Evolutionary conservation across 1,140 invertebrate species (phyloP).

Genomic region (Papilio aristodemus): DNA sequence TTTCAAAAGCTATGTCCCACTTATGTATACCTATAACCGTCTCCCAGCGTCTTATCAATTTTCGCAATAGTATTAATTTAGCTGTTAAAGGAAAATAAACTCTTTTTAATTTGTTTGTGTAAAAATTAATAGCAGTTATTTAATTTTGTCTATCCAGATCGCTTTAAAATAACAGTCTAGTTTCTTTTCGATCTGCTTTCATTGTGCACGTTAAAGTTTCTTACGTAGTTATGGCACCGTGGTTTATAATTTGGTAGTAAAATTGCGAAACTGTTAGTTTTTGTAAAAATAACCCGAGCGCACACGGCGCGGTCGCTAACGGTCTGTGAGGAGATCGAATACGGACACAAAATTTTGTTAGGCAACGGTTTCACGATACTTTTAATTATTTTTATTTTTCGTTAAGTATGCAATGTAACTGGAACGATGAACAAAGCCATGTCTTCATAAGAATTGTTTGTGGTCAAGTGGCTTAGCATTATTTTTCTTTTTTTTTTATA

Average conservation of each 20-base stretch:
- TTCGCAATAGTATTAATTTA: no score
- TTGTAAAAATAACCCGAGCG: slow-evolving; percentile 16
- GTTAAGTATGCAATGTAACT: slow-evolving; percentile 12
- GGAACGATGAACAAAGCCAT: slow-evolving; percentile 12
- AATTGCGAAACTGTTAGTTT: slow-evolving; percentile 28
- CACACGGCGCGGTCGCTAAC: slow-evolving; percentile 1
- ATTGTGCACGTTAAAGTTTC: slow-evolving; percentile 15
- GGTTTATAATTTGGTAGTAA: slow-evolving; percentile 28
- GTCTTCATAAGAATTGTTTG: slow-evolving; percentile 11
- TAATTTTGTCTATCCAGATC: slow-evolving; percentile 2
- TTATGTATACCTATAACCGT: no score
- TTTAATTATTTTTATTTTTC: slow-evolving; percentile 27
- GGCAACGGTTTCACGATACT: slow-evolving; percentile 24
- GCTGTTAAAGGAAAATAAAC: no score
- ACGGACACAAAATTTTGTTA: slow-evolving; percentile 20
- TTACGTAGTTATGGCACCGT: slow-evolving; percentile 18
- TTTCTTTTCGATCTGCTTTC: slow-evolving; percentile 22
- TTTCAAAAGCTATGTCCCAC: no score
- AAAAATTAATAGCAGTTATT: no score
- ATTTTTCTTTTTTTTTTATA: background rate
- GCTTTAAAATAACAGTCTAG: background rate
- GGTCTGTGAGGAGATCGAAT: slow-evolving; percentile 22
- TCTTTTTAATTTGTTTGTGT: no score
- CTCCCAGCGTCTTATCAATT: no score
- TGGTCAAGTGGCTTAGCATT: background rate